Conservation (phyloP, 1,140 invertebrate genomes). For the Diorhabda sublineata region DNA sequence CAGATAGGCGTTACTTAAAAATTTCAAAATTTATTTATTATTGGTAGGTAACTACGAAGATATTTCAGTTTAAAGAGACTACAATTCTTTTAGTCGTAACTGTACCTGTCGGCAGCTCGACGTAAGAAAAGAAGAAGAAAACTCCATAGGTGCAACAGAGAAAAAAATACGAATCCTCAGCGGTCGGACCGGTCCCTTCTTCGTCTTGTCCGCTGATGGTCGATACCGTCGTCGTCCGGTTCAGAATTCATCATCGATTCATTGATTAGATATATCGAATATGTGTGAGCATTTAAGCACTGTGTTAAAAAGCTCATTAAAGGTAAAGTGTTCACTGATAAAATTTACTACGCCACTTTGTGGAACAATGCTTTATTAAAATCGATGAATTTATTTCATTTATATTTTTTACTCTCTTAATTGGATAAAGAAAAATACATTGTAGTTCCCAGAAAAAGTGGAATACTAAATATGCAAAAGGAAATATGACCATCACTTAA, state of each 20-base stretch:
- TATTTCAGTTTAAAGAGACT: neutral
- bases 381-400: too few species aligned
- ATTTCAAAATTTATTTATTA: neutral
- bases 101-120: neutral
- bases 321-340: slow-evolving; percentile 17
- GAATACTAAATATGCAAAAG: too few species aligned
- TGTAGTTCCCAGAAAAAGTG: too few species aligned
- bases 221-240: slow-evolving; percentile 26
- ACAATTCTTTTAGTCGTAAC: neutral
- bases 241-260: slow-evolving; percentile 39
- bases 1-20: neutral
- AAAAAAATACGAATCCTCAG: neutral
- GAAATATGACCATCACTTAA: too few species aligned
- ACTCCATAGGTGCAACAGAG: neutral
- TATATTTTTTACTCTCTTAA: too few species aligned
- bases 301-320: slow-evolving; percentile 39
- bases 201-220: slow-evolving; percentile 21
- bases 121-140: neutral
- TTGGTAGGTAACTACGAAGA: neutral
- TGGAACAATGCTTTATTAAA: neutral
- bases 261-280: slow-evolving; percentile 43
- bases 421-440: too few species aligned
- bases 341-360: neutral
- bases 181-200: neutral
- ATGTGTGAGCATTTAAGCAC: slow-evolving; percentile 36